These are phyloP conservation scores for Oplegnathus fasciatus DNA, from an alignment of 2,113 vertebrate species.

Conservation along the genomic window DNA sequence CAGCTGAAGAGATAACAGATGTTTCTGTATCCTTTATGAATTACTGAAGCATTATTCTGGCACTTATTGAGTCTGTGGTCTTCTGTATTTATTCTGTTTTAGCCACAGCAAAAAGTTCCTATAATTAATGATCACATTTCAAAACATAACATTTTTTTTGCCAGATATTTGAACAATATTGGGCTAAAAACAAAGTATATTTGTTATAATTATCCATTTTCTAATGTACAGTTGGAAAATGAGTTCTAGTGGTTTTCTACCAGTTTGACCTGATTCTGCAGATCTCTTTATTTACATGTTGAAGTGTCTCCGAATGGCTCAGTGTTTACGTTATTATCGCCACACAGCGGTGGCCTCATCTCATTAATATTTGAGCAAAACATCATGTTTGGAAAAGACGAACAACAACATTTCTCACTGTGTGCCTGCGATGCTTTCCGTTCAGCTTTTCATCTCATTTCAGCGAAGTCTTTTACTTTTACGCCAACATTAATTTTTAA, in stretches of 20 bases:
- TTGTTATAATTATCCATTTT: not conserved
- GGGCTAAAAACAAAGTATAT: not conserved
- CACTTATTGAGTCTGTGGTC: not conserved
- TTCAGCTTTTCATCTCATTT: slow-evolving; percentile 44
- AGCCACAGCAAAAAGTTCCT: no score
- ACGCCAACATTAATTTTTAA: slow-evolving; percentile 19
- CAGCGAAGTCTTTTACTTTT: slow-evolving; percentile 17
- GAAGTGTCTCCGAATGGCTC: slow-evolving; percentile 22
- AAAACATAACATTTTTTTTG: not conserved
- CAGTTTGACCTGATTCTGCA: not conserved
- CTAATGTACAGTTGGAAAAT: no score
- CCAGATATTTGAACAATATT: not conserved
- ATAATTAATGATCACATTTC: not conserved
- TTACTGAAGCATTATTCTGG: not conserved
- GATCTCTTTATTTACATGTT: not conserved
- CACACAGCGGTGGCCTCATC: not conserved
- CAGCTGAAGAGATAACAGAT: not conserved
- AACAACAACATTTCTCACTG: slow-evolving; percentile 6
- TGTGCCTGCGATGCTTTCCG: slow-evolving; percentile 7
- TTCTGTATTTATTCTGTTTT: not conserved
- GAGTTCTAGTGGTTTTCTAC: not conserved
- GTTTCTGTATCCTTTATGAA: not conserved
- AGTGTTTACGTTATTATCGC: not conserved
- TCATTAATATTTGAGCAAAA: slow-evolving; percentile 50
- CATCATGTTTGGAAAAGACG: slow-evolving; percentile 43